Evolutionary conservation across 2,888 invertebrate genomes (phyloP), one percentile per base, ranked within the genome.

Genomic region (Lasioglossum villosulum): DNA sequence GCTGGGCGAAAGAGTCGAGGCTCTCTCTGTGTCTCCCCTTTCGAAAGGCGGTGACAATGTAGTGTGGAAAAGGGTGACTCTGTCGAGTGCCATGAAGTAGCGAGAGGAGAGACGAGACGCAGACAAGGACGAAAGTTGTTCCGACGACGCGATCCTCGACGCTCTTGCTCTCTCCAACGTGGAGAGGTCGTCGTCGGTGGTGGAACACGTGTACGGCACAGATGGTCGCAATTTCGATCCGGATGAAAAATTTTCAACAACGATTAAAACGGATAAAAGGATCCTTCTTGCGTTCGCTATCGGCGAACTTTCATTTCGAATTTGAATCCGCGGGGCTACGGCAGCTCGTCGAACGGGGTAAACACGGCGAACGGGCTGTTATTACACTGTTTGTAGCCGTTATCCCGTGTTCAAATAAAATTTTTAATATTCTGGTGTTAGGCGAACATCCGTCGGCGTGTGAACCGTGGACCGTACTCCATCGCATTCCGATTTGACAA

Each of bases 401-500:
- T 70, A 70, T 39, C 37, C 39, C 37, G n/a, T n/a, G n/a, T 39
- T 14, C 70, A 37, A 39, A 70, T 37, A 39, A 70, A 70, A 39
- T 70, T 39, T 70, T 39, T 37, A 70, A 39, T 23, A 39, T 70
- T 39, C 42, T 19, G 52, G 72, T 80, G 84, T 84, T 83, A 87
- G 83, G 52, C 80, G 82, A 79, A 71, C 82, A 80, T 87, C 78
- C 78, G 83, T 77, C 77, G 72, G 81, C 75, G 82, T 81, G 87
- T 23, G 48, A 90, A 87, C 80, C 83, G 74, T 73, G 19, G 80
- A 68, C 16, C 70, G 82, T 86, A 80, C 87, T 90, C 86, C 86
- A 86, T 84, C 86, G 86, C 88, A 83, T 86, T 85, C 86, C 82
- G 88, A 90, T 91, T 86, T 85, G 83, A 84, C 90, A 94, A 94